Conservation (phyloP, 2,888 invertebrate genomes). For the Drosophila neutralis region DNA sequence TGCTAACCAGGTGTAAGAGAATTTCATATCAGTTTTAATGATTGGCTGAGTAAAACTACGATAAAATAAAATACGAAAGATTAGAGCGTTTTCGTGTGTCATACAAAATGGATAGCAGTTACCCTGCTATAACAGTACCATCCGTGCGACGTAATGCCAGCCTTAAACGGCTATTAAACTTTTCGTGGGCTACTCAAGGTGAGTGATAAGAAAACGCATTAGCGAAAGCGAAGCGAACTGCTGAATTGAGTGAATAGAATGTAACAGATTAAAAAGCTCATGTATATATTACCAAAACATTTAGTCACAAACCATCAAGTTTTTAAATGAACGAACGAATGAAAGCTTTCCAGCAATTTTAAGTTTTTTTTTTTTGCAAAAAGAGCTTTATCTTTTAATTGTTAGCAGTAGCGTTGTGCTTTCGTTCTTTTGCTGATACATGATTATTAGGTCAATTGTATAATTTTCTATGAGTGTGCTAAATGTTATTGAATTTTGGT, state of each 20-base stretch:
- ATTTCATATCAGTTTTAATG: background rate
- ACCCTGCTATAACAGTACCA: conserved; percentile 75
- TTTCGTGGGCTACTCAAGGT: conserved; percentile 84
- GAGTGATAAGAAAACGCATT: conserved; percentile 53
- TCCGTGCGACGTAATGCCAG: conserved; percentile 83
- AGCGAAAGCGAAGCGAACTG: background rate
- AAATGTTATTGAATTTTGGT: conserved; percentile 12
- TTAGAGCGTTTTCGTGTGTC: conserved; percentile 16
- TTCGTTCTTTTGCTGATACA: conserved; percentile 26
- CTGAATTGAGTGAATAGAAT: background rate
- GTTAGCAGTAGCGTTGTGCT: conserved; percentile 30
- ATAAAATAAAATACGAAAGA: conserved; percentile 10
- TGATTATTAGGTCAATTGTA: conserved; percentile 38
- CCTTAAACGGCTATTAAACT: conserved; percentile 81
- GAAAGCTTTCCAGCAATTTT: conserved; percentile 15
- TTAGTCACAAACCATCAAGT: conserved; percentile 38
- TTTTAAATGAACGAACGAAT: conserved; percentile 4
- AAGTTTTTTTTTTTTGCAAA: conserved; percentile 7
- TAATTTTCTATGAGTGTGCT: conserved; percentile 21
- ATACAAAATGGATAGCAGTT: conserved; percentile 62
- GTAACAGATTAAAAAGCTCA: conserved; percentile 23
- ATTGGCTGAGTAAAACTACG: background rate
- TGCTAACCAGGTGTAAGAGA: background rate
- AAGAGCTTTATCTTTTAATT: conserved; percentile 33
- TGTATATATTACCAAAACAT: conserved; percentile 10